Base-by-base conservation (phyloP, 2,797 vertebrate genomes). In the Columba guinea region DNA sequence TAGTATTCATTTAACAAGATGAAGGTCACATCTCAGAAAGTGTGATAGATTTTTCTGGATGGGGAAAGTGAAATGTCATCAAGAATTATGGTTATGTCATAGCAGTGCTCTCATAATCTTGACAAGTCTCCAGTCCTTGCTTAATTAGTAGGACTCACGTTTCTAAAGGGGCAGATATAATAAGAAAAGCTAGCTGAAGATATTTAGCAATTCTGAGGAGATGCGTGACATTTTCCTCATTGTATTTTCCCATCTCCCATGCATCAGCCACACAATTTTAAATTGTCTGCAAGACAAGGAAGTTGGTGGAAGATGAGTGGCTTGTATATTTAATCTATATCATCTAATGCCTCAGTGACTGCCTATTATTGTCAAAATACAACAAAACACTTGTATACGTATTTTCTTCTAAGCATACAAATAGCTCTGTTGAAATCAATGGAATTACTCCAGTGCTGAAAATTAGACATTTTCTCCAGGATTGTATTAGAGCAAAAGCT, bases 11-110 rank as follows among this genome's bases (percentile, higher is more conserved):
- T 96, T 96, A 96, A 94, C 93, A 96, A 95, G 95, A 96, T 94
- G 95, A 95, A 96, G 96, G 95, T 96, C 94, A 91, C 86, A 71
- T 95, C 95, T 95, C 84, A 68, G 94, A 89, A 93, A 96, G 78
- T 70, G 91, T 94, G 95, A 96, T 96, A 91, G 89, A 93, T 95
- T 96, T 96, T 96, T 96, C 95, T 93, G 86, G 84, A 92, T 95
- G 65, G 81, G 86, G 80, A 96, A 95, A 96, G 94, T 90, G 88
- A 96, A 95, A 96, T 96, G 94, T 94, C 96, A 95, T 95, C 77
- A 95, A 93, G 95, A 95, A 95, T 96, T 95, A 96, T 93, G 91
- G 64, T 85, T 95, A 87, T 96, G 90, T 90, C 95, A 92, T 84
- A 87, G 78, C 30, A 1, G 64, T 70, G n/a, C 84, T 95, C 71